Evolutionary conservation across 2,888 invertebrate species (phyloP), one percentile per base, ranked within the genome.

Genomic region (Temnothorax rugatulus): DNA sequence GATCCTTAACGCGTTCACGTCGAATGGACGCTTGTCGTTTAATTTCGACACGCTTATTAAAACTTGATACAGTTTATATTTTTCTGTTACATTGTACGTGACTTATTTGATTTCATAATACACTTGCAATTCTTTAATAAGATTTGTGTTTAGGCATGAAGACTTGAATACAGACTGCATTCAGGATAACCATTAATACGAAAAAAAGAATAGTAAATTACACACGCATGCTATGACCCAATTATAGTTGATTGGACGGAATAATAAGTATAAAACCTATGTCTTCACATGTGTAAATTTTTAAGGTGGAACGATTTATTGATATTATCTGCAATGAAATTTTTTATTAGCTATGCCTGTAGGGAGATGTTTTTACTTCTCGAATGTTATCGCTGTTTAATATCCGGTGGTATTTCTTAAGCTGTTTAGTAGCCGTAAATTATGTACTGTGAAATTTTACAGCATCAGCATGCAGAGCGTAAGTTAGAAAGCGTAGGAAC

Each of bases 401-500:
- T 59, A 79, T 21, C 18, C n/a, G 18, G 25, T 61, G 38, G 34
- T 38, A 81, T 59, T 59, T 38, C 47, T 74, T 74, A 74, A 47
- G 59, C 18, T 47, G 47, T 59, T 69, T 79, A 79, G 59, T 18
- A 61, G n/a, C 47, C 47, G 59, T 81, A 73, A 81, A 73, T 81
- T 81, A 74, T 47, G 38, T 73, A 41, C 73, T 77, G 73, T 47
- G 75, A 81, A 81, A 81, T 79, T 81, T 81, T 81, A 47, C 34
- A 74, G 59, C 74, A 74, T 74, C 75, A 13, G 29, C 75, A 50
- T 59, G 59, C 57, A 38, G 34, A 59, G 59, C 21, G 59, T 47
- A 74, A 73, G 74, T 81, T 81, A 81, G 79, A 81, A 81, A 81
- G 79, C 79, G 79, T 74, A 79, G 57, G 71, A 81, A 81, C 9